Evolutionary conservation across 2,113 vertebrate species (phyloP), one percentile per base, ranked within the genome.

Genomic region (Pomatorhinus ruficollis): DNA sequence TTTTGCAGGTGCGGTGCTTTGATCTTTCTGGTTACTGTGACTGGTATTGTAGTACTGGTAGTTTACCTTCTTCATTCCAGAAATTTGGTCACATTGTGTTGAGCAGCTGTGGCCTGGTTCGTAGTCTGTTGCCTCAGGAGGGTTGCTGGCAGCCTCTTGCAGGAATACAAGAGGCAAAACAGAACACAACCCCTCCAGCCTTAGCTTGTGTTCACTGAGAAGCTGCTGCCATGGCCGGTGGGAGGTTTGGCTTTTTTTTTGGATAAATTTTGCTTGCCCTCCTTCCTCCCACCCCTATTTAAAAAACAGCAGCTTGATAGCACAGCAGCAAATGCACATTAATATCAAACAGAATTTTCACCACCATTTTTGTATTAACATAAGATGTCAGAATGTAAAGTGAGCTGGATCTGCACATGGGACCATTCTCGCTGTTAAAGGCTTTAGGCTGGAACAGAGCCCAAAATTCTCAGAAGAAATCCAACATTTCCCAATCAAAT

Each of bases 291-390:
- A 89, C 60, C 66, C 45, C 63, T 63, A 24, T 83, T 96, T 90
- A 80, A 86, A 85, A 95, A 83, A 5, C n/a, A 96, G 56, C 82
- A 88, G 84, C 80, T 80, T 39, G 56, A 81, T 10, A 93, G 76
- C 64, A 92, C 35, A 79, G 90, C 94, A 91, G 84, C 93, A 95
- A 95, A 85, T 75, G 65, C 88, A 90, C 65, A 86, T 92, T 71
- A 90, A 89, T 92, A 94, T 94, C 89, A 92, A 96, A 93, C 90
- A 89, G 95, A 88, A 97, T 97, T 94, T 97, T 92, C 88, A 86
- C 53, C 71, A 85, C 49, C 6, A 1, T 95, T 92, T 90, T 94
- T 40, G 2, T 94, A 94, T 91, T 88, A 96, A 86, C 56, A 71
- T 60, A 71, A 83, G 69, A 90, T 81, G 49, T 83, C 72, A 61